Percentiles rank a stretch among this genome's conserved stretches.
Evolutionary conservation across 2,113 vertebrate species (phyloP).

Genomic region (Sorex araneus): DNA sequence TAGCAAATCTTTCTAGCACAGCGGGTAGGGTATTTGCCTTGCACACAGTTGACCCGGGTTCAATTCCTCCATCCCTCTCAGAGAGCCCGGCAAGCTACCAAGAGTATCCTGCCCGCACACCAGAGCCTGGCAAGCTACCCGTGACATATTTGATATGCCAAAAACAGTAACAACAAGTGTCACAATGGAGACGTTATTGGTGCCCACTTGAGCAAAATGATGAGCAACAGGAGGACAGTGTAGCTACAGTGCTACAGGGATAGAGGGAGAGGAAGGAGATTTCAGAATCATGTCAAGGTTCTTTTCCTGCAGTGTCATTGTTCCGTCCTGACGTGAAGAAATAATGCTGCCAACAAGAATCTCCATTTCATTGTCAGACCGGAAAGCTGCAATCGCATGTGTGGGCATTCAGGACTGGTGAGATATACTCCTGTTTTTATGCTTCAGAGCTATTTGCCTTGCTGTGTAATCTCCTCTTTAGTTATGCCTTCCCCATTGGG

Average conservation of each 20-base stretch:
- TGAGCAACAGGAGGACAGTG: too few species aligned
- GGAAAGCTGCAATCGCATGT: background rate
- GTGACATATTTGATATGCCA: too few species aligned
- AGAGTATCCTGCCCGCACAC: too few species aligned
- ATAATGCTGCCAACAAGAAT: background rate
- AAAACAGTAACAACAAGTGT: too few species aligned
- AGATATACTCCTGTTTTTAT: background rate
- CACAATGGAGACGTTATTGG: too few species aligned
- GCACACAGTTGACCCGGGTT: too few species aligned
- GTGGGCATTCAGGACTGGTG: background rate
- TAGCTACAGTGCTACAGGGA: too few species aligned
- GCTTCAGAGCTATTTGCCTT: slow-evolving; percentile 10
- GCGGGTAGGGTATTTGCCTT: too few species aligned
- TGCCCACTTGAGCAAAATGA: too few species aligned
- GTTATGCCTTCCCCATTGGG: background rate
- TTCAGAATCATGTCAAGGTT: slow-evolving; percentile 5
- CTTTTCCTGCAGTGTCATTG: background rate
- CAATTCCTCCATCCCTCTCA: too few species aligned
- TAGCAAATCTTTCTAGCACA: background rate
- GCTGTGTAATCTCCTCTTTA: slow-evolving; percentile 29
- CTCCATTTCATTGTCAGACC: background rate
- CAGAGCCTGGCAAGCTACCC: too few species aligned
- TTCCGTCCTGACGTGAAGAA: slow-evolving; percentile 18
- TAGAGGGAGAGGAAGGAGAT: background rate
- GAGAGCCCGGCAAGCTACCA: too few species aligned